phyloP scores from a whole-genome alignment of 2,888 invertebrate genomes.

The Nomada ruficornis region DNA sequence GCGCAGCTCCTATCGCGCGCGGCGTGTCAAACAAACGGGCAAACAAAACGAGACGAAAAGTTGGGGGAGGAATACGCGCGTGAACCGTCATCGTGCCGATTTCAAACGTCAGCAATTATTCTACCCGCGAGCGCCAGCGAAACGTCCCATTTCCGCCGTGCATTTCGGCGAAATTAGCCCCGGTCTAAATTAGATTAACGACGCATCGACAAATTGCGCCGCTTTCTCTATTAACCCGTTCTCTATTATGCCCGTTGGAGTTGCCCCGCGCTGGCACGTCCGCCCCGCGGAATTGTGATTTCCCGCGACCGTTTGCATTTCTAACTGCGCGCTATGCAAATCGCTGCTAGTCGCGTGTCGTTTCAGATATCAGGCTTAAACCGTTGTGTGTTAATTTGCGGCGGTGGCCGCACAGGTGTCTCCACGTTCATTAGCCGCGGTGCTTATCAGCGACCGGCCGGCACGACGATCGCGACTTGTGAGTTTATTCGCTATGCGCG shows the following conservation, averaged over 20 bases:
- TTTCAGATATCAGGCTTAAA: conserved; percentile 53
- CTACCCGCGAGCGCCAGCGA: too few relatives aligned
- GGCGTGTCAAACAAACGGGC: too few relatives aligned
- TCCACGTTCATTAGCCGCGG: conserved; percentile 40
- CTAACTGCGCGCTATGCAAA: conserved; percentile 50
- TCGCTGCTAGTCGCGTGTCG: conserved; percentile 46
- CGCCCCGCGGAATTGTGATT: conserved; percentile 34
- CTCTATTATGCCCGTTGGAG: conserved; percentile 31
- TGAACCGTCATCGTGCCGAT: too few relatives aligned
- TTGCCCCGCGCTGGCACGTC: neutral
- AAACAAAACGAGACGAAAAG: too few relatives aligned
- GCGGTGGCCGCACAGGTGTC: conserved; percentile 6
- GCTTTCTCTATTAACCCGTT: conserved; percentile 31
- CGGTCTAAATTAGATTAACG: conserved; percentile 4
- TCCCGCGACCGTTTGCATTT: conserved; percentile 49
- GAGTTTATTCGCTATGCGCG: conserved; percentile 1
- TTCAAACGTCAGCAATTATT: too few relatives aligned
- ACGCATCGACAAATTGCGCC: conserved; percentile 35
- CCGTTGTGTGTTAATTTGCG: conserved; percentile 46
- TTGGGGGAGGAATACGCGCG: too few relatives aligned
- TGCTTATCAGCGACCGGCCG: conserved; percentile 33
- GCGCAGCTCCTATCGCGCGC: too few relatives aligned
- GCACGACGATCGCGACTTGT: conserved; percentile 1
- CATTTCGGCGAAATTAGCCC: neutral
- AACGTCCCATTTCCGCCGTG: neutral